Evolutionary conservation across 2,797 vertebrate genomes (phyloP).

Genomic region (Sebastes trivittatus): DNA sequence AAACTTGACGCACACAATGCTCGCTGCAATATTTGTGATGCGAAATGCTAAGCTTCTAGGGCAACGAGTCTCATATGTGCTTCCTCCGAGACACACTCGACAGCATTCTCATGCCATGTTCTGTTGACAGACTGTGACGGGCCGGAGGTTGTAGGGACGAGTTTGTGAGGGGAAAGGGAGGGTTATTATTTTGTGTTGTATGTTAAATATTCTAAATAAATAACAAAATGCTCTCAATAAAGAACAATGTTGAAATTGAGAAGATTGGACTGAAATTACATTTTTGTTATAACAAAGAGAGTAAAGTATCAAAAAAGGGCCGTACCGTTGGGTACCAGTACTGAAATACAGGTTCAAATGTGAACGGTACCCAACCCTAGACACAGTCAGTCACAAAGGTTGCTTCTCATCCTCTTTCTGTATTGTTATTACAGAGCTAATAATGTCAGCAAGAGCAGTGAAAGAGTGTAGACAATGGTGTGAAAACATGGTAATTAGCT

Average conservation of each 20-base stretch:
- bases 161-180: not conserved
- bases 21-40: not conserved
- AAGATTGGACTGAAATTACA: too few relatives aligned
- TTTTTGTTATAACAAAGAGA: too few relatives aligned
- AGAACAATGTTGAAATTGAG: too few relatives aligned
- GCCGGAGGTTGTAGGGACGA: not conserved
- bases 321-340: not conserved
- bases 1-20: not conserved
- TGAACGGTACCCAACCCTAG: not conserved
- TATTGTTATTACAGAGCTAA: not conserved
- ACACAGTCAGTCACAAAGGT: not conserved
- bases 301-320: too few relatives aligned
- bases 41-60: not conserved
- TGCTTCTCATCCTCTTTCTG: not conserved
- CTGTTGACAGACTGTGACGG: too few relatives aligned
- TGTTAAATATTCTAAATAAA: not conserved
- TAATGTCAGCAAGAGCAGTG: conserved; percentile 13
- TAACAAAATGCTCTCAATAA: not conserved
- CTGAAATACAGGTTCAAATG: not conserved
- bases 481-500: conserved; percentile 1
- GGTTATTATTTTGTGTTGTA: not conserved
- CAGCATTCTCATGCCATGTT: not conserved
- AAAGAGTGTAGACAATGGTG: conserved; percentile 8
- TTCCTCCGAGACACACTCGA: not conserved
- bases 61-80: not conserved